These are phyloP conservation scores for Hofmannophila pseudospretella DNA, from an alignment of 2,888 invertebrate species.

Conservation along the genomic window DNA sequence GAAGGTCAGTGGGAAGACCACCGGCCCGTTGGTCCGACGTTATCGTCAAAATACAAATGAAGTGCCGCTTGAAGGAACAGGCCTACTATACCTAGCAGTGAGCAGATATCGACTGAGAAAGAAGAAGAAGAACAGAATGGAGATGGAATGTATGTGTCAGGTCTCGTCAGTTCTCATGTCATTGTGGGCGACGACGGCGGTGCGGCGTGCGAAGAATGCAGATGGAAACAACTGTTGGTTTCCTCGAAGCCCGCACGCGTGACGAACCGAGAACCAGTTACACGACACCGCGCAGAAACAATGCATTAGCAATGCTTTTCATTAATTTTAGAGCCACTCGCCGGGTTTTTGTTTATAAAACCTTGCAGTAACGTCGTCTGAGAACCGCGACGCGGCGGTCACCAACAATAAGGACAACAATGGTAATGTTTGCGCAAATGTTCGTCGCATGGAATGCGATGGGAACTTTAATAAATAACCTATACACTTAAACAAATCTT, in stretches of 20 bases:
- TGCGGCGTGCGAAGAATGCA: constrained; percentile 61
- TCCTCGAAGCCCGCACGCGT: constrained; percentile 59
- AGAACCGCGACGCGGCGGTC: constrained; percentile 29
- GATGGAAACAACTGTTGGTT: constrained; percentile 69
- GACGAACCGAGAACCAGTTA: constrained; percentile 61
- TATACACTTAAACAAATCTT: too few species aligned
- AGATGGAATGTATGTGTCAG: constrained; percentile 34
- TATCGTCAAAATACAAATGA: too few species aligned
- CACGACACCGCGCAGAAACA: constrained; percentile 62
- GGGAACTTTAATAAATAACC: constrained; percentile 14
- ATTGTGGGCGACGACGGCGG: constrained; percentile 30
- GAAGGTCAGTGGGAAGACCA: too few species aligned
- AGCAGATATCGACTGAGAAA: too few species aligned
- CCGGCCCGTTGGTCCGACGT: too few species aligned
- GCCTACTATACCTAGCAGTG: too few species aligned
- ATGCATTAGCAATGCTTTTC: constrained; percentile 58
- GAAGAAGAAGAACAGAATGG: too few species aligned
- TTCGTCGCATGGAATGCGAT: constrained; percentile 20
- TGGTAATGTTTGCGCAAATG: constrained; percentile 32
- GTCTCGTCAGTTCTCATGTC: constrained; percentile 32
- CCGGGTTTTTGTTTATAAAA: constrained; percentile 40
- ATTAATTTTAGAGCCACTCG: constrained; percentile 46
- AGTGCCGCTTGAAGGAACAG: too few species aligned
- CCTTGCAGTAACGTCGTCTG: constrained; percentile 27
- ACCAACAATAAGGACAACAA: constrained; percentile 26